Evolutionary conservation across 2,797 vertebrate genomes (phyloP).

Genomic region (Chrysolophus pictus): DNA sequence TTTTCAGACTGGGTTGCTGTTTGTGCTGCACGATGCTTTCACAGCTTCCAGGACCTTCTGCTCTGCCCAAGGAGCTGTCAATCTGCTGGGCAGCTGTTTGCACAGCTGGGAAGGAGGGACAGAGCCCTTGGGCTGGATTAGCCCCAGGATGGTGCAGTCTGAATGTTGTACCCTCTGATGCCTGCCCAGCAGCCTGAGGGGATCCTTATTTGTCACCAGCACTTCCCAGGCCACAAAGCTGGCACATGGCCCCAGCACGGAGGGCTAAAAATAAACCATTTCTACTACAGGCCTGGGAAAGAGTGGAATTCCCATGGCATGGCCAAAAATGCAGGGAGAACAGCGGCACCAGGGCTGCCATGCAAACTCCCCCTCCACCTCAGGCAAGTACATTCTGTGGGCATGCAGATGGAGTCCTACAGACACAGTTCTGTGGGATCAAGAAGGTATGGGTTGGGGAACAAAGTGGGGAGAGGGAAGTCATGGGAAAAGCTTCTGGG

Average conservation of each 20-base stretch:
- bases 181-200: neutral
- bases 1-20: neutral
- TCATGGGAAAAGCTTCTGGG: neutral
- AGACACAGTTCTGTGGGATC: accelerated
- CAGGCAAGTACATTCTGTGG: accelerated
- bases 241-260: accelerated
- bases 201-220: neutral
- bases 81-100: neutral
- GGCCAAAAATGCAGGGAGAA: neutral
- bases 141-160: neutral
- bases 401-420: neutral
- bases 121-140: neutral
- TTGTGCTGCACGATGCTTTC: neutral
- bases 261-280: neutral
- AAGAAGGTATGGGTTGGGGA: neutral
- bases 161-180: accelerated
- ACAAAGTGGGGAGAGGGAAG: neutral
- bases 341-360: neutral
- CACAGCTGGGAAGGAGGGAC: neutral
- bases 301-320: neutral
- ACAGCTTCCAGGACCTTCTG: neutral
- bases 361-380: neutral
- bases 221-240: neutral
- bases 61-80: neutral
- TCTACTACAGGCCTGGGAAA: neutral